Evolutionary conservation across 2,888 invertebrate species (phyloP).

Genomic region (Fragum whitleyi): DNA sequence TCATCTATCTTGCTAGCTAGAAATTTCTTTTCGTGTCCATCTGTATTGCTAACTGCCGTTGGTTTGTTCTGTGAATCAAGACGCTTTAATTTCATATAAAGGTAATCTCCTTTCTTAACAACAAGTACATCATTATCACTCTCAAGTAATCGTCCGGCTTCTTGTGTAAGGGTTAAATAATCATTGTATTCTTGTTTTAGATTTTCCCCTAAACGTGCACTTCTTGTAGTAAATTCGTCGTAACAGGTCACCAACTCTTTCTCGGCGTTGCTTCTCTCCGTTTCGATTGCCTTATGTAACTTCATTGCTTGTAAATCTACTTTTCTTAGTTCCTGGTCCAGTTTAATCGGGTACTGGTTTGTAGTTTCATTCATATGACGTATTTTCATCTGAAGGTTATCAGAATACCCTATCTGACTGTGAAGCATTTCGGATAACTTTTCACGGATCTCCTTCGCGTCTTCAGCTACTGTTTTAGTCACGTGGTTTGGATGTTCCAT

Average conservation of each 20-base stretch:
- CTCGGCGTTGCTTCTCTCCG: conserved; percentile 35
- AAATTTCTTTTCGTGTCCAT: conserved; percentile 11
- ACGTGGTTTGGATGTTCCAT: conserved; percentile 58
- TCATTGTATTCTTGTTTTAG: conserved; percentile 40
- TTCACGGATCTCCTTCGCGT: conserved; percentile 42
- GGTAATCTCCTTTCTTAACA: conserved; percentile 30
- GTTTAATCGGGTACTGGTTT: conserved; percentile 33
- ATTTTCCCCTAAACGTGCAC: background rate
- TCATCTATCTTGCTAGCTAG: conserved; percentile 6
- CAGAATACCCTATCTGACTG: conserved; percentile 37
- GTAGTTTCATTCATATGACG: conserved; percentile 33
- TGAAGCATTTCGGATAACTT: conserved; percentile 43
- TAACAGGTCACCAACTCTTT: conserved; percentile 48
- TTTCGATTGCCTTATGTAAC: conserved; percentile 49
- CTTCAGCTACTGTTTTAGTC: conserved; percentile 54
- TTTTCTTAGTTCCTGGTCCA: conserved; percentile 53
- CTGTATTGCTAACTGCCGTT: background rate
- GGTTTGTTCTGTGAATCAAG: background rate
- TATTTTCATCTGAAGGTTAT: conserved; percentile 39
- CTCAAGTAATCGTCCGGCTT: conserved; percentile 46
- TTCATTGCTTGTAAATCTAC: conserved; percentile 46
- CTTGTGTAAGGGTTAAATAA: conserved; percentile 17
- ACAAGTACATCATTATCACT: conserved; percentile 41
- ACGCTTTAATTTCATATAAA: conserved; percentile 35
- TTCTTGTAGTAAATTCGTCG: conserved; percentile 29